These are phyloP conservation scores for Drosophila biarmipes DNA, from an alignment of 1,140 invertebrate genomes.

Conservation along the genomic window DNA sequence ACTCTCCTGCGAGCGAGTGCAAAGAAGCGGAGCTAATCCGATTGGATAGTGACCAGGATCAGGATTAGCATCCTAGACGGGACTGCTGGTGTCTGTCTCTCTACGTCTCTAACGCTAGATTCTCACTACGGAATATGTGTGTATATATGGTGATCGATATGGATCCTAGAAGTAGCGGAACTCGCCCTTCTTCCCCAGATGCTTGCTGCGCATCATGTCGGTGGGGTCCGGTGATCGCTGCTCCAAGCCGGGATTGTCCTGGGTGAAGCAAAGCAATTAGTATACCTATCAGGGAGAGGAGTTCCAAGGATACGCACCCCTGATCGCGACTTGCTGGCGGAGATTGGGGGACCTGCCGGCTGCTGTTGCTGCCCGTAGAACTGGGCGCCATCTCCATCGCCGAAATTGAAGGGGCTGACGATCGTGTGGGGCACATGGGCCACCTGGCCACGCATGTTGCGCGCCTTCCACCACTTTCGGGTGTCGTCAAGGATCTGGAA, in stretches of 20 bases:
- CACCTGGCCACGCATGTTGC: conserved; percentile 93
- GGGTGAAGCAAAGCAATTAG: neutral
- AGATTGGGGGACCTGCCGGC: conserved; percentile 13
- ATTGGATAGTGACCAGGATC: conserved; percentile 6
- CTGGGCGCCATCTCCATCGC: conserved; percentile 86
- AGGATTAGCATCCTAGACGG: conserved; percentile 29
- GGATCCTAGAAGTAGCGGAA: conserved; percentile 94
- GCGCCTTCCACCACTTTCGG: conserved; percentile 99
- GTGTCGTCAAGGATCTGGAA: conserved; percentile 95
- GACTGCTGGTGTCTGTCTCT: conserved; percentile 5
- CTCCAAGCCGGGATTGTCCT: conserved; percentile 85
- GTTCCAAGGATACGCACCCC: conserved; percentile 12
- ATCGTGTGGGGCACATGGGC: conserved; percentile 99
- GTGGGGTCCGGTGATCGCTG: conserved; percentile 85
- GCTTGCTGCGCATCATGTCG: conserved; percentile 93
- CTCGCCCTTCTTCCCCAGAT: conserved; percentile 97
- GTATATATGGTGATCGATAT: conserved; percentile 21
- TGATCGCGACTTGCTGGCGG: conserved; percentile 50
- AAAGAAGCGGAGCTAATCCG: conserved; percentile 29
- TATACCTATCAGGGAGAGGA: too few relatives aligned
- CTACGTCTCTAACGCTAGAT: conserved; percentile 33
- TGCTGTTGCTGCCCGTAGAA: conserved; percentile 85
- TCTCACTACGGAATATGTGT: conserved; percentile 54
- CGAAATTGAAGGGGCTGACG: conserved; percentile 88
- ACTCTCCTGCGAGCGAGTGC: conserved; percentile 19